Evolutionary conservation across 1,140 invertebrate species (phyloP), one percentile per base, ranked within the genome.

Genomic region (Achatina immaculata): DNA sequence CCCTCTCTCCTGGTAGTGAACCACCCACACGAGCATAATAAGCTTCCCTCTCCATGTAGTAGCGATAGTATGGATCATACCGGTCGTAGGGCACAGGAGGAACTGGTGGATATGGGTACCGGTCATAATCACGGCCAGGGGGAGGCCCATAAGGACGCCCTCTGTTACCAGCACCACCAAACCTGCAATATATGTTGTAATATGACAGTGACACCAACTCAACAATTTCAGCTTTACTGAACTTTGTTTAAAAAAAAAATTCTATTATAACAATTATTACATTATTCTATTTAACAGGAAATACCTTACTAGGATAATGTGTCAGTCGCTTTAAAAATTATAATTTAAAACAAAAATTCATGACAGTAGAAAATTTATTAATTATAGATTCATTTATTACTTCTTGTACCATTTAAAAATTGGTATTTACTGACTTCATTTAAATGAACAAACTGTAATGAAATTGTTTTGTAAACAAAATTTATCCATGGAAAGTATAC

Each of bases 11-110:
- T 24, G 78, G 81, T 24, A 68, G 31, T 45, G 81, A 55, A 19
- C n/a, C 38, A 19, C n/a, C 38, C 40, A 74, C 68, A 16, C 78
- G 55, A 11, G 66, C 31, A 74, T 82, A 84, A 38, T 81, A 84
- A 28, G 81, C 81, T 31, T 84, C 83, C 21, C 83, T 62, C 40
- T 84, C 83, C 51, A 76, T 71, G 75, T 81, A 84, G 45, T 82
- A 82, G 48, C 83, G 81, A 55, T 82, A 84, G 51, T 84, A 84
- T 1, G 83, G 79, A 74, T 84, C 83, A 78, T 82, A 83, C 21
- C 83, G 78, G 62, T 84, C 81, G 21, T 84, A 85, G 0, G 81
- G 69, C 14, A 74, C 77, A 16, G 82, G 81, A 42, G 83, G 83
- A 21, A 81, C 81, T 24, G 77, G 71, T n/a, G 80, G 68, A 19